These are phyloP conservation scores for Paralvinella palmiformis DNA, from an alignment of 1,140 invertebrate genomes.

Conservation along the genomic window DNA sequence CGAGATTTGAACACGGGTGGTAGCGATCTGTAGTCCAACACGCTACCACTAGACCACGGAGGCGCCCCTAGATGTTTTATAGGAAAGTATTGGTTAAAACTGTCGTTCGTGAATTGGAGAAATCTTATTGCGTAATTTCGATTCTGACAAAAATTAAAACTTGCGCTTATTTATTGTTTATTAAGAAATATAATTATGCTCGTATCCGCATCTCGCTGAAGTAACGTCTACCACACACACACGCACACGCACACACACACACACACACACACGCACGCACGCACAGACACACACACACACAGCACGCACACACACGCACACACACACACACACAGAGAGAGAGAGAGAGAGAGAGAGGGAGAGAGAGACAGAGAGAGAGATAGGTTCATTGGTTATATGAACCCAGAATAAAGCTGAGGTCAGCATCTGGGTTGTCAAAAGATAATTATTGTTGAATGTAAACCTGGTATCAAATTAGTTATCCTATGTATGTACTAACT, in stretches of 20 bases:
- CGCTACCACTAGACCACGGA: too few relatives aligned
- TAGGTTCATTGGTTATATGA: too few relatives aligned
- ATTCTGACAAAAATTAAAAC: neutral
- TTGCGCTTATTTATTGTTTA: neutral
- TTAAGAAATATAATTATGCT: neutral
- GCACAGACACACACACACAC: neutral
- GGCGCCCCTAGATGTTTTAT: neutral
- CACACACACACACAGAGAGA: slow-evolving; percentile 3
- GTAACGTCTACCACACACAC: neutral
- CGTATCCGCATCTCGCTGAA: neutral
- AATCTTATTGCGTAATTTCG: neutral
- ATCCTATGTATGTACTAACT: too few relatives aligned
- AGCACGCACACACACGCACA: neutral
- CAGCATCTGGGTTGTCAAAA: too few relatives aligned
- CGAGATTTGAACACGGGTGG: too few relatives aligned
- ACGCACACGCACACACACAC: neutral
- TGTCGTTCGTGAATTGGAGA: neutral
- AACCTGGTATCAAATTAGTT: too few relatives aligned
- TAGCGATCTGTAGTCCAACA: too few relatives aligned
- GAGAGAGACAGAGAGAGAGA: too few relatives aligned
- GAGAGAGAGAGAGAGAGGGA: too few relatives aligned
- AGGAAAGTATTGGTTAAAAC: neutral
- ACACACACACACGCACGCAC: neutral
- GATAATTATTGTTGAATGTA: too few relatives aligned
- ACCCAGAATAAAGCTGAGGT: too few relatives aligned